A percentile compares a stretch with the other conserved stretches of the same genome.
Conservation (phyloP, 2,888 invertebrate genomes). For the Pilophorus perplexus region DNA sequence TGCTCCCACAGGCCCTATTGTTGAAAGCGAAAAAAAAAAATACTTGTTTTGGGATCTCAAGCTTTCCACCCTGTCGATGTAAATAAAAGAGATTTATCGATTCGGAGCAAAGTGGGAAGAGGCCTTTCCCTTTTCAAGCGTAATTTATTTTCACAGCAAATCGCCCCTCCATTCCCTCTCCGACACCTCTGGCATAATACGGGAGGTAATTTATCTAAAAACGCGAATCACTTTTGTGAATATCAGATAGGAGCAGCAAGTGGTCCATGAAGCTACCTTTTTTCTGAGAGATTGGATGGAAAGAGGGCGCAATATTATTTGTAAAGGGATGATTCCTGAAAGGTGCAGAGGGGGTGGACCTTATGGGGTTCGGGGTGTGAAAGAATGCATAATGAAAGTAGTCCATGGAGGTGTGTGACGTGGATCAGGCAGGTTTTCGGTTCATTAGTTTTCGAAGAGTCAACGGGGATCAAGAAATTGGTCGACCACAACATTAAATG, state of each 20-base stretch:
- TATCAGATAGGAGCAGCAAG: conserved; percentile 11
- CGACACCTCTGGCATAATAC: too few relatives aligned
- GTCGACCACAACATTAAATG: too few relatives aligned
- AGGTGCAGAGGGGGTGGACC: not conserved
- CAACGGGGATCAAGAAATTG: too few relatives aligned
- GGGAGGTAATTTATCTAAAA: too few relatives aligned
- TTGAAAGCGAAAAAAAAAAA: too few relatives aligned
- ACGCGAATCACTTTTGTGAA: not conserved
- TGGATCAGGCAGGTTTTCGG: too few relatives aligned
- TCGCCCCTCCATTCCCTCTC: too few relatives aligned
- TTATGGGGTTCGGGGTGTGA: conserved; percentile 15
- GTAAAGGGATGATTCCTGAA: conserved; percentile 12
- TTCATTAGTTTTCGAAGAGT: too few relatives aligned
- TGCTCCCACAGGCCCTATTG: too few relatives aligned
- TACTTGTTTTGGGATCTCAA: too few relatives aligned
- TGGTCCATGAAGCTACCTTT: not conserved
- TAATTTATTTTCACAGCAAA: not conserved
- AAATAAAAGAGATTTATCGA: not conserved
- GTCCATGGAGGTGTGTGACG: too few relatives aligned
- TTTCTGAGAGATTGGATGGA: conserved; percentile 10
- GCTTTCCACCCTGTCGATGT: not conserved
- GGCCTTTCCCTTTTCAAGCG: not conserved
- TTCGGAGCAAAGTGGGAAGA: not conserved
- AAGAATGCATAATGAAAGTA: conserved; percentile 27
- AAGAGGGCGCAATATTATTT: conserved; percentile 5